phyloP scores from a whole-genome alignment of 1,140 invertebrate species.

The Aricia agestis region DNA sequence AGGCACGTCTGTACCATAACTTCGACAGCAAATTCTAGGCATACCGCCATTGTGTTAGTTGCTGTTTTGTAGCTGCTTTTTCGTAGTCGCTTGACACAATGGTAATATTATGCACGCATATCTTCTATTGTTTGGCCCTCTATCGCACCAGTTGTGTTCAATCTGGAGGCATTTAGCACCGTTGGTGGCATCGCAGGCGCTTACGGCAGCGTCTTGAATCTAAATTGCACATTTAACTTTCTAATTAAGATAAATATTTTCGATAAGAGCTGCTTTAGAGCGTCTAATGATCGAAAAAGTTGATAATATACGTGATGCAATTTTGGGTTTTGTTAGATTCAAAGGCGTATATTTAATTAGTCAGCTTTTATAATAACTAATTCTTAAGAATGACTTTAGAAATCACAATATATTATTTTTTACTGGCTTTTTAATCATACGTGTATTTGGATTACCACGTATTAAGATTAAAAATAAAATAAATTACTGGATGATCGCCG shows the following conservation, averaged over 20 bases:
- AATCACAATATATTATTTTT: too few relatives aligned
- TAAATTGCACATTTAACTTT: conserved; percentile 63
- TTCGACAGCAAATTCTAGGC: background rate
- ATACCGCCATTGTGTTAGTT: background rate
- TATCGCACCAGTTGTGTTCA: conserved; percentile 48
- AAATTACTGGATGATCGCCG: too few relatives aligned
- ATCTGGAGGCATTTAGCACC: conserved; percentile 60
- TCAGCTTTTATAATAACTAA: too few relatives aligned
- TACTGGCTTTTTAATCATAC: too few relatives aligned
- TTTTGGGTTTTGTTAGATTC: background rate
- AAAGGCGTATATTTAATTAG: too few relatives aligned
- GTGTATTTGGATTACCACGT: too few relatives aligned
- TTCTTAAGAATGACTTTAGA: too few relatives aligned
- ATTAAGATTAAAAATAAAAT: too few relatives aligned
- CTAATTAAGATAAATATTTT: conserved; percentile 72
- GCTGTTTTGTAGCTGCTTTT: conserved; percentile 18
- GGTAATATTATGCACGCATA: conserved; percentile 47
- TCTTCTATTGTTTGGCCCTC: conserved; percentile 63
- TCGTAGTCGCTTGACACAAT: conserved; percentile 47
- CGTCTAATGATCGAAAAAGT: conserved; percentile 54
- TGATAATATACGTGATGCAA: conserved; percentile 8
- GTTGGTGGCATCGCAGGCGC: conserved; percentile 61
- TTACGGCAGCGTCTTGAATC: conserved; percentile 61
- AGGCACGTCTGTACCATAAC: background rate
- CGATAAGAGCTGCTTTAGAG: conserved; percentile 54